Conservation (phyloP, 2,797 vertebrate species). For the Alauda arvensis region DNA sequence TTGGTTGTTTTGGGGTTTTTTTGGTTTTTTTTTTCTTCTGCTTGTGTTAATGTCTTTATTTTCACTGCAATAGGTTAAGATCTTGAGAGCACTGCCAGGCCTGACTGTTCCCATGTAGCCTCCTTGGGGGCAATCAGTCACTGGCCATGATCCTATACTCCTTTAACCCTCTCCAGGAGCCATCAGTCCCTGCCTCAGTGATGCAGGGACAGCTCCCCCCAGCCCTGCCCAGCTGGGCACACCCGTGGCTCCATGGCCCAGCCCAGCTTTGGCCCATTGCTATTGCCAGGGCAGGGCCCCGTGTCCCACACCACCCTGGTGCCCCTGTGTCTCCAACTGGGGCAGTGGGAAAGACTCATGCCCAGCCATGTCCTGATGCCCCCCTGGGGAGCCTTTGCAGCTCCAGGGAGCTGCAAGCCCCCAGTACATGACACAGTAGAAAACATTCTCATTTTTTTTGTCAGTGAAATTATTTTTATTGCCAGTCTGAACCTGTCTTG, state of each 20-base stretch:
- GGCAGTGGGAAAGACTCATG: background rate
- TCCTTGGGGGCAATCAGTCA: accelerated
- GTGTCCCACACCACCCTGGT: accelerated
- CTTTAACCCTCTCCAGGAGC: background rate
- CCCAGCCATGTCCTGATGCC: background rate
- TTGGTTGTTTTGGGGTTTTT: background rate
- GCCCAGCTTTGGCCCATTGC: too few relatives aligned
- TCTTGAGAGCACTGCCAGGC: background rate
- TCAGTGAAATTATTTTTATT: background rate
- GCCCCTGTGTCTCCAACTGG: background rate
- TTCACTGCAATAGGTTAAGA: background rate
- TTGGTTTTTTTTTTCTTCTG: background rate
- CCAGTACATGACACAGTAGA: background rate
- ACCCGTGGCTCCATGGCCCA: too few relatives aligned
- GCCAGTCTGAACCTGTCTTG: background rate
- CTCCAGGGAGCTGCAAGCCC: accelerated
- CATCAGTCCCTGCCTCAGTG: background rate
- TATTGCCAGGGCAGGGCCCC: accelerated
- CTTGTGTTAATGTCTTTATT: background rate
- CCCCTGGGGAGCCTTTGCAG: background rate
- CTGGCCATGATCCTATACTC: too few relatives aligned
- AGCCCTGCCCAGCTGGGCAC: background rate
- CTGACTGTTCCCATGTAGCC: background rate
- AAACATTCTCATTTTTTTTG: background rate
- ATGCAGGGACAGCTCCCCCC: accelerated